Base-by-base conservation (phyloP, 2,797 vertebrate species). In the Pseudochromis fuscus region DNA sequence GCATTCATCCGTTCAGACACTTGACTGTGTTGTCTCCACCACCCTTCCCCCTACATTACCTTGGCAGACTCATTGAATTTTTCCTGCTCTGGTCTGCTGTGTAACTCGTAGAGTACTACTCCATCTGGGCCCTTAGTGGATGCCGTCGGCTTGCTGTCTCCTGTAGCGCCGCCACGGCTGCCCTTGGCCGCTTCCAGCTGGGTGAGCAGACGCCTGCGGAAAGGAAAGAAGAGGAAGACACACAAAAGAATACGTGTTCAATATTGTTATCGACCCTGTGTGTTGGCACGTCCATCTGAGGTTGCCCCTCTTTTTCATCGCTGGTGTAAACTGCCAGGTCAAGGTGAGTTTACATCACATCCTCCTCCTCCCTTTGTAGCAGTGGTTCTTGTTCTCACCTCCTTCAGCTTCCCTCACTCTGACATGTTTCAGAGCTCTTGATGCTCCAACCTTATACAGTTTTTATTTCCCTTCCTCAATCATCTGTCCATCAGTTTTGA, bases 71-170 rank as follows among this genome's bases (percentile, higher is more conserved):
- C 95, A 4, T 94, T 94, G 90, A 99, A 98, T 84, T 94, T 96
- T 71, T 97, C 95, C 86, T 98, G 96, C 85, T 98, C 96, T 0
- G 97, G 97, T 70, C 96, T 92, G 87, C 96, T 96, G 92, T 96
- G 97, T 7, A 98, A 92, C 87, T 99, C 97, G 0, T 98, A 98
- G 7, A 97, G 95, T 37, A 99, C 94, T 2, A 95, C 91, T 46
- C 92, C 92, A 2, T 95, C 91, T 25, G 92, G 86, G 3, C 77
- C 79, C 56, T 94, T 95, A 18, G 89, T 57, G 3, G 86, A 45
- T n/a, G 87, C 72, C 11, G 82, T 50, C 2, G 63, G 49, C 77
- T 93, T 27, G 76, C 60, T 3, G 69, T 94, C 94, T 89, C 93
- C 76, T 25, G 87, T 31, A 7, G 79, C 0, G 79, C 70, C 5